A percentile compares a stretch with the other conserved stretches of the same genome.
phyloP scores from a whole-genome alignment of 2,113 vertebrate genomes.

The Mustela lutreola region DNA sequence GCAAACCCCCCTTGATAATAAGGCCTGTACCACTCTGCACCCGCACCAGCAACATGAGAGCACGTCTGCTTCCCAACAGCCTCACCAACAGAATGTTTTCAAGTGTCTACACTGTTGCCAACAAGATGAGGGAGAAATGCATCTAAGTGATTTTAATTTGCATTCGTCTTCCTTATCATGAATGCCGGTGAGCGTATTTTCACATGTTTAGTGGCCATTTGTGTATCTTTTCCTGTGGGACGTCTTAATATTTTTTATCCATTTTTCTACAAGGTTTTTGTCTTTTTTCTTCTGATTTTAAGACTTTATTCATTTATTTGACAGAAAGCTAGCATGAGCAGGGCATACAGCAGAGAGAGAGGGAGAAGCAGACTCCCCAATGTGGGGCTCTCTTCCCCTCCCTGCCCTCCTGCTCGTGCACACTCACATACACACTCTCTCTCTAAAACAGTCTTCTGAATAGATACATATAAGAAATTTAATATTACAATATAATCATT shows the following conservation, averaged over 20 bases:
- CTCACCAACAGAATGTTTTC: neutral
- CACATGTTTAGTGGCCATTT: neutral
- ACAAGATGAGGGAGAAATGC: neutral
- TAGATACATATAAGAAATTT: too few relatives aligned
- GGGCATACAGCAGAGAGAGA: too few relatives aligned
- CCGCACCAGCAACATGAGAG: neutral
- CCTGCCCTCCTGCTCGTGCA: too few relatives aligned
- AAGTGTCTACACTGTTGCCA: neutral
- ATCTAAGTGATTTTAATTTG: neutral
- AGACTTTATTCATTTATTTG: too few relatives aligned
- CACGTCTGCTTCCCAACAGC: neutral
- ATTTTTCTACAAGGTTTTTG: slow-evolving; percentile 31
- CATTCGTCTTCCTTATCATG: neutral
- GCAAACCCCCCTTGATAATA: neutral
- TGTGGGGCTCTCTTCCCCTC: too few relatives aligned
- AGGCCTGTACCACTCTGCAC: neutral
- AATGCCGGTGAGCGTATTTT: neutral
- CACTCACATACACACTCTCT: too few relatives aligned
- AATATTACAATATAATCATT: too few relatives aligned
- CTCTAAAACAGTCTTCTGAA: too few relatives aligned
- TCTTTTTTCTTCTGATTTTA: neutral
- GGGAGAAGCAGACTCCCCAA: too few relatives aligned
- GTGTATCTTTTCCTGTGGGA: neutral
- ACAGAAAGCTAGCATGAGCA: too few relatives aligned
- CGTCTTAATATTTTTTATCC: neutral